Evolutionary conservation across 2,113 vertebrate genomes (phyloP), one percentile per base, ranked within the genome.

Genomic region (crab-eating macaque (Macaca fascicularis)): DNA sequence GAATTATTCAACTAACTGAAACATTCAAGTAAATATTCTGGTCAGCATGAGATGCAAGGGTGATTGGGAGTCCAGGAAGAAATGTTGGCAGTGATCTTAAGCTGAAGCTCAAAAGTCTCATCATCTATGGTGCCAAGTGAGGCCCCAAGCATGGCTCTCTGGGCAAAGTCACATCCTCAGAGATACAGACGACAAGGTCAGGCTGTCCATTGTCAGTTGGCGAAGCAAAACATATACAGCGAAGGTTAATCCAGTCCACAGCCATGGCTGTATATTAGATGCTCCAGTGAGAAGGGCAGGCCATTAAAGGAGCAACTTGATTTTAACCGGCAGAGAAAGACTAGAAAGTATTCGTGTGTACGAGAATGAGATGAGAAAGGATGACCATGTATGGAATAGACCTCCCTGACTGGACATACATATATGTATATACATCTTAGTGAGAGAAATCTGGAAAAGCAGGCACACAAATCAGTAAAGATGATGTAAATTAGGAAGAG

Each of bases 401-500:
- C 19, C 2, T 67, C 16, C 1, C 61, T n/a, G n/a, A 57, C 23
- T 35, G 43, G 48, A 76, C 50, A 16, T 45, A 25, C 22, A 11
- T 55, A 64, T 32, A 64, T 14, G 13, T 13, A 64, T 64, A 14
- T 13, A 64, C 27, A 64, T 2, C 27, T 64, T 64, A 64, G 61
- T 52, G 59, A 95, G 61, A 92, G 79, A 91, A 69, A 87, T 87
- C 96, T 94, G 75, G 75, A 91, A 97, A 94, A 74, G 22, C 72
- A 89, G 90, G 52, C 84, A 59, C 23, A 74, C 82, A 83, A 80
- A 92, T 83, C 87, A 95, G 40, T 75, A 98, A 25, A 64, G 55
- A 76, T 16, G 30, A 59, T 83, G 40, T 79, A 75, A 97, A 89
- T 78, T 94, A 88, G 40, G 22, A 97, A 93, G 27, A 83, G 78